Base-by-base conservation (phyloP, 2,797 vertebrate species). In the Cyprinella venusta region DNA sequence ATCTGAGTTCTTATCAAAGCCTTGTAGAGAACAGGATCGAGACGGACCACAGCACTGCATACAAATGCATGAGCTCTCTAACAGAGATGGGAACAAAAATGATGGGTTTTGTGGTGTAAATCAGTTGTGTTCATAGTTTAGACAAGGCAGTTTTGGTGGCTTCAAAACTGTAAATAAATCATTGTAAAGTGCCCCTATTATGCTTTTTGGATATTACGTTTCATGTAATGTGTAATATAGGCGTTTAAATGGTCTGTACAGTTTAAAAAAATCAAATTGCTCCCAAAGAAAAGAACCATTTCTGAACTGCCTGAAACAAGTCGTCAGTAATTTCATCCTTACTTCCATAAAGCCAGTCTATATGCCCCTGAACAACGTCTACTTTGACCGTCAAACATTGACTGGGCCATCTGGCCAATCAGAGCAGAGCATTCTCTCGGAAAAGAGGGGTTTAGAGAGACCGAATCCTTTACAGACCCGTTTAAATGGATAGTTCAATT, bases 21-120 rank as follows among this genome's bases (percentile, higher is more conserved):
- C 92, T 80, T 74, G 87, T 80, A 93, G 0, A 3, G 89, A 91
- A 82, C 92, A 96, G 86, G 94, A 84, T 15, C 94, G 93, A 81
- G 92, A 93, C 50, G 95, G 94, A 64, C 95, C 91, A 0, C 93
- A 94, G 70, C 94, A 94, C 80, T 96, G 95, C 85, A 95, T 92
- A 84, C 90, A 94, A 83, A 94, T 38, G 65, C 94, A 94, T 0
- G 94, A 94, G 76, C 91, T 95, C 87, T 95, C 96, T 96, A 84
- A 70, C n/a, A 85, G 74, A 81, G 79, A 83, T 40, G 50, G 26
- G 5, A 68, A 59, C 45, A 81, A 16, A 70, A 56, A n/a, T 70
- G 2, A 72, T 36, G 36, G 3, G 26, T 18, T 69, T 48, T 9
- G 15, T 10, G 24, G 15, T 13, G 21, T 36, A 36, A 21, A 65